Percentiles rank a stretch among this genome's conserved stretches.
Conservation (phyloP, 2,113 vertebrate species). For the Diadophis punctatus region DNA sequence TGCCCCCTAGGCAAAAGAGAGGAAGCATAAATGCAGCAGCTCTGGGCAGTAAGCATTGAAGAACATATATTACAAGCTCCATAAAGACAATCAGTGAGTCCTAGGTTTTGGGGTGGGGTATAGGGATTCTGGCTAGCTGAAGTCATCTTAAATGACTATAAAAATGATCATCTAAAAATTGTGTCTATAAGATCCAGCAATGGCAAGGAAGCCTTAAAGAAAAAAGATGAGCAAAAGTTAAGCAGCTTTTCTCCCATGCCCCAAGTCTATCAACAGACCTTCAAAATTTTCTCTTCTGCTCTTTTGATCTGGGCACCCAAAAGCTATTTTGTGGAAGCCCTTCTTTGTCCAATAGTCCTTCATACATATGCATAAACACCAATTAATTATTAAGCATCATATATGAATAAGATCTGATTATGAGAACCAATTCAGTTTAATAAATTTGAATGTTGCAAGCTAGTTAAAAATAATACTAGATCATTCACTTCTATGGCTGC, state of each 20-base stretch:
- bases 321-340: background rate
- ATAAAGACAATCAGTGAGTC: background rate
- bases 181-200: background rate
- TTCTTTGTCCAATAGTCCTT: background rate
- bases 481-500: background rate
- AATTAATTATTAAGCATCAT: background rate
- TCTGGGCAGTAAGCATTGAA: constrained; percentile 4
- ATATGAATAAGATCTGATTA: background rate
- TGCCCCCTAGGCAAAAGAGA: background rate
- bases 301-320: background rate
- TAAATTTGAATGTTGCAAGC: background rate
- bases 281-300: background rate
- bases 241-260: background rate
- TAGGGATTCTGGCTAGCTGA: background rate
- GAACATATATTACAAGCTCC: constrained; percentile 6
- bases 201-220: background rate
- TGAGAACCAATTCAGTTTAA: background rate
- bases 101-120: background rate
- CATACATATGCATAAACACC: background rate
- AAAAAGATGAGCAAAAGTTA: background rate
- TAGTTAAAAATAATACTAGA: background rate
- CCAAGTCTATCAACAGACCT: background rate
- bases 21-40: background rate
- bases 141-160: background rate
- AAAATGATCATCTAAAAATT: background rate